Evolutionary conservation across 1,140 invertebrate genomes (phyloP), one percentile per base, ranked within the genome.

Genomic region (Drosophila orena): DNA sequence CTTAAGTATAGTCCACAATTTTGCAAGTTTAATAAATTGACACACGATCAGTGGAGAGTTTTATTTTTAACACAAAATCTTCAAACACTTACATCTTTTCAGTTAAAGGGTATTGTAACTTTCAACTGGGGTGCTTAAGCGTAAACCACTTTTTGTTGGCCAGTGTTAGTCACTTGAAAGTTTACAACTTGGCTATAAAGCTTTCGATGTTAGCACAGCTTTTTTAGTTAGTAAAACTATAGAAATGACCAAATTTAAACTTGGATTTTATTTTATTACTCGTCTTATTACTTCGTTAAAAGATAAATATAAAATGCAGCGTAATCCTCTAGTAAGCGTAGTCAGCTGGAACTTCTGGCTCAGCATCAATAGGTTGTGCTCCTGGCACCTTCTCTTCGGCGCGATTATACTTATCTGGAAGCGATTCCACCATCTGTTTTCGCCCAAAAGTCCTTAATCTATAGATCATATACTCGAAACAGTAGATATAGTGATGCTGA

Each of bases 21-120:
- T 70, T 54, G 64, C 64, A 70, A 55, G 37, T 70, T 56, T 69
- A 70, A 70, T 70, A 70, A 70, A 70, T 69, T 49, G 64, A 69
- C 64, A 54, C 66, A 69, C 27, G 5, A 69, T 20, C 38, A 68
- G 14, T 38, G 11, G 14, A 35, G 15, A 22, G 40, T 20, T 43
- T 24, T 49, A n/a, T 35, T 56, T 69, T 40, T 7, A 43, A 43
- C 4, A 17, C 24, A 24, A 24, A 24, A 24, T 24, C 24, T 17
- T 17, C 17, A 17, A 17, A 1, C 17, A 17, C 17, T 17, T 17
- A 17, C 17, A 17, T 17, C 17, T 5, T 24, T 24, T 24, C 0
- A 0, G 22, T 24, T 24, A 4, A 24, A 24, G 22, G 4, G 4
- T 24, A 4, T 24, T 30, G 1, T 30, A 30, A 10, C 30, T 30